Percentiles rank a stretch among this genome's conserved stretches.
Conservation (phyloP, 2,888 invertebrate species). For the Encarsia formosa region DNA sequence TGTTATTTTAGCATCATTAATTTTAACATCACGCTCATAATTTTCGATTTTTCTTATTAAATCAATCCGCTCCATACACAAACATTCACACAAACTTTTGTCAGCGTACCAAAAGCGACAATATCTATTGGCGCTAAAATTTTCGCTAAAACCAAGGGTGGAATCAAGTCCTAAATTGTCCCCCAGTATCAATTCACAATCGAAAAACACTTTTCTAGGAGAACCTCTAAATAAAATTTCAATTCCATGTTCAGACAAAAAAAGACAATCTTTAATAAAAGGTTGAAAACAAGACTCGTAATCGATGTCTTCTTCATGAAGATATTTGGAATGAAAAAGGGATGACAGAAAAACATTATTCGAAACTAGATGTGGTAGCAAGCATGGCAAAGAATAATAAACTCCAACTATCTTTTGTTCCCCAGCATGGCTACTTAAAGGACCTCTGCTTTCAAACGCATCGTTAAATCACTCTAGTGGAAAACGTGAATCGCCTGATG, state of each 20-base stretch:
- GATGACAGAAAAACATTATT: constrained; percentile 14
- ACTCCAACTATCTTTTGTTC: constrained; percentile 19
- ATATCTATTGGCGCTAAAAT: background rate
- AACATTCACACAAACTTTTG: background rate
- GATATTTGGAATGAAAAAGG: constrained; percentile 12
- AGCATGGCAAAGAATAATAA: constrained; percentile 16
- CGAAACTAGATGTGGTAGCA: constrained; percentile 13
- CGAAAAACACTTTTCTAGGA: constrained; percentile 8
- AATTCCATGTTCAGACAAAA: constrained; percentile 6
- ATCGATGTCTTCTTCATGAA: constrained; percentile 13
- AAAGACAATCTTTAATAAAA: constrained; percentile 11
- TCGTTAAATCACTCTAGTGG: constrained; percentile 16
- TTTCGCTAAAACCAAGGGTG: constrained; percentile 1
- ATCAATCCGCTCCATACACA: background rate
- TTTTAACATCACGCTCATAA: background rate
- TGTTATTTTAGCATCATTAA: background rate
- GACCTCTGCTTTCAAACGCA: constrained; percentile 17
- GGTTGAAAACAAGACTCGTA: constrained; percentile 14
- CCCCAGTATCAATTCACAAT: constrained; percentile 3
- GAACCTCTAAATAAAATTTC: background rate
- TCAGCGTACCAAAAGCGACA: background rate
- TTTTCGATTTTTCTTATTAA: background rate
- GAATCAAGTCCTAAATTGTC: constrained; percentile 6
- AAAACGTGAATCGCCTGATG: constrained; percentile 2
- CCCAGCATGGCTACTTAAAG: constrained; percentile 16